phyloP scores from a whole-genome alignment of 37 sponge, comb jelly and placozoan genomes.

The Dysidea cf. avara region DNA sequence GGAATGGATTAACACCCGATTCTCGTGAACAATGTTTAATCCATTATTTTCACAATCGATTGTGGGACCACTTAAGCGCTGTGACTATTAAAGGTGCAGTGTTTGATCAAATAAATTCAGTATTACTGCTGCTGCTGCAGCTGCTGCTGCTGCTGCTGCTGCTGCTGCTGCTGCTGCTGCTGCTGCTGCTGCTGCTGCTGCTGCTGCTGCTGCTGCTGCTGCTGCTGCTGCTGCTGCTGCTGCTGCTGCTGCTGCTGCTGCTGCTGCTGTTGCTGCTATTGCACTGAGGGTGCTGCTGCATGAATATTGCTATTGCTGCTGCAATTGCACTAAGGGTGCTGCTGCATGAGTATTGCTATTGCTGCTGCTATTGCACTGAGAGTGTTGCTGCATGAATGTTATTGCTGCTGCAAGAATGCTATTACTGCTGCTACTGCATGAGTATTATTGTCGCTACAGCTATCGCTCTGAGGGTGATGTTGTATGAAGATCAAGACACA shows the following conservation, averaged over 20 bases:
- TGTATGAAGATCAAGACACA: too few relatives aligned
- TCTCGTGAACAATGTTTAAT: too few relatives aligned
- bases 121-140: slow-evolving; percentile 1
- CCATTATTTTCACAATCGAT: too few relatives aligned
- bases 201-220: not conserved
- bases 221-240: not conserved
- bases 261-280: slow-evolving; percentile 1
- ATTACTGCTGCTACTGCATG: not conserved
- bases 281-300: too few relatives aligned
- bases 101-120: too few relatives aligned
- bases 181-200: not conserved
- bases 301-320: not conserved
- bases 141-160: not conserved
- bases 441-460: too few relatives aligned
- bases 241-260: slow-evolving; percentile 1
- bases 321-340: not conserved
- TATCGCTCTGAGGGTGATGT: too few relatives aligned
- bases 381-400: too few relatives aligned
- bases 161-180: not conserved
- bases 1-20: too few relatives aligned
- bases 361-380: too few relatives aligned
- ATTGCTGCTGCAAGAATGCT: not conserved
- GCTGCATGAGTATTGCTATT: too few relatives aligned
- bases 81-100: too few relatives aligned
- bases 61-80: not conserved